Conservation (phyloP, 2,888 invertebrate genomes). For the Drosophila helvetica region DNA sequence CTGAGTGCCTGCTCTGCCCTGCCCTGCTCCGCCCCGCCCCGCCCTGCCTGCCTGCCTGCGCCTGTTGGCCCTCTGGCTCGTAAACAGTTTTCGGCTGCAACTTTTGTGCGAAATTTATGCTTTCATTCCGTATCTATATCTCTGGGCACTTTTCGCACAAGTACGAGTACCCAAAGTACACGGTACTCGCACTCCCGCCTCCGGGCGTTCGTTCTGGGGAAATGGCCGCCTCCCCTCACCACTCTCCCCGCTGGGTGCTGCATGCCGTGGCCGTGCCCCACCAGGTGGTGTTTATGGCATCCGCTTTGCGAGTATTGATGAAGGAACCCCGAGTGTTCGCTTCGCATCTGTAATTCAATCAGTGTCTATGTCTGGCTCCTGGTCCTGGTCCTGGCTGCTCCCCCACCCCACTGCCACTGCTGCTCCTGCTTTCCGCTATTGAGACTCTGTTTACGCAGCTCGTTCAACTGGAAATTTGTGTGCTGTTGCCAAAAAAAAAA, state of each 20-base stretch:
- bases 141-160: constrained; percentile 73
- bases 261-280: constrained; percentile 41
- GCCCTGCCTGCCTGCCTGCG: not conserved
- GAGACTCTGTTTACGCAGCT: constrained; percentile 49
- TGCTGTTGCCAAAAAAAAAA: constrained; percentile 38
- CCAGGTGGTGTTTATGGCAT: constrained; percentile 81
- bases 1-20: not conserved
- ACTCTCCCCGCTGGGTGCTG: constrained; percentile 26
- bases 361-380: constrained; percentile 77
- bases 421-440: constrained; percentile 29
- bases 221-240: not conserved
- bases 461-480: constrained; percentile 71
- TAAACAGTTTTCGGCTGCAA: constrained; percentile 79
- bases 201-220: constrained; percentile 58
- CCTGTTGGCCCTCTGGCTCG: constrained; percentile 51
- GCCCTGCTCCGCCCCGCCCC: not conserved
- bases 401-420: constrained; percentile 19
- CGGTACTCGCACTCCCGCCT: constrained; percentile 28
- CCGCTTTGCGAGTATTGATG: constrained; percentile 81
- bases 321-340: constrained; percentile 51
- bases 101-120: constrained; percentile 81
- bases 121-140: constrained; percentile 67
- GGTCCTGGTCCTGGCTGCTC: constrained; percentile 22
- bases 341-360: constrained; percentile 80
- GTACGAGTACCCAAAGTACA: constrained; percentile 35